phyloP scores from a whole-genome alignment of 2,797 vertebrate species.

The Pterois miles region DNA sequence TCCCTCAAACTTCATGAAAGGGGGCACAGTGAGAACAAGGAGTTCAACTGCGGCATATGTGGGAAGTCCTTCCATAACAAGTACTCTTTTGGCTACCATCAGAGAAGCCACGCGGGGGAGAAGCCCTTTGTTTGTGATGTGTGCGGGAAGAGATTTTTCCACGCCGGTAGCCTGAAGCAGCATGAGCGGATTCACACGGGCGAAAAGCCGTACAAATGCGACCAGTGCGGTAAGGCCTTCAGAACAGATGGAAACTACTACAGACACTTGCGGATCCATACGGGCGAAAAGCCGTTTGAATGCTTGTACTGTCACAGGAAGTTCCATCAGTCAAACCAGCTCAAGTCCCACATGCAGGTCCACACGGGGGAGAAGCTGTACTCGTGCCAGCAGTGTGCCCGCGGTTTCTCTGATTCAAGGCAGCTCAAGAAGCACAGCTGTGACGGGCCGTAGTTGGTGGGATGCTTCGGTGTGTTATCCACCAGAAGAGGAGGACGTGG shows the following conservation, averaged over 20 bases:
- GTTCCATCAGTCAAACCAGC: slow-evolving; percentile 83
- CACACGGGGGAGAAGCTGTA: slow-evolving; percentile 83
- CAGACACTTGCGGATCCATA: slow-evolving; percentile 80
- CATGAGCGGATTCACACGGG: slow-evolving; percentile 82
- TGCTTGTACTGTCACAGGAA: slow-evolving; percentile 78
- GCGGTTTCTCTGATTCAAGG: slow-evolving; percentile 70
- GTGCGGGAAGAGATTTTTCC: slow-evolving; percentile 81
- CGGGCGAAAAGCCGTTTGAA: slow-evolving; percentile 77
- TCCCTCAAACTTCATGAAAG: slow-evolving; percentile 77
- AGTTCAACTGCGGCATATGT: slow-evolving; percentile 78
- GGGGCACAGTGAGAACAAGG: slow-evolving; percentile 81
- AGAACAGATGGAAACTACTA: slow-evolving; percentile 79
- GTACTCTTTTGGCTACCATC: slow-evolving; percentile 78
- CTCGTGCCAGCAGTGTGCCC: slow-evolving; percentile 70
- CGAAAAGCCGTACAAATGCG: slow-evolving; percentile 82
- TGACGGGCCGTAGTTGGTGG: slow-evolving; percentile 13
- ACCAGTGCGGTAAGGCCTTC: slow-evolving; percentile 80
- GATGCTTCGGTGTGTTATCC: background rate
- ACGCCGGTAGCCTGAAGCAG: slow-evolving; percentile 73
- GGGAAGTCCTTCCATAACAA: slow-evolving; percentile 82
- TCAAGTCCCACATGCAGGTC: slow-evolving; percentile 85
- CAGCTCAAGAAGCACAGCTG: slow-evolving; percentile 80
- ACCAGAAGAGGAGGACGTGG: background rate
- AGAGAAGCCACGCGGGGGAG: slow-evolving; percentile 79
- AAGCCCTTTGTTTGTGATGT: slow-evolving; percentile 77